Evolutionary conservation across 2,888 invertebrate species (phyloP).

Genomic region (Apeira syringaria): DNA sequence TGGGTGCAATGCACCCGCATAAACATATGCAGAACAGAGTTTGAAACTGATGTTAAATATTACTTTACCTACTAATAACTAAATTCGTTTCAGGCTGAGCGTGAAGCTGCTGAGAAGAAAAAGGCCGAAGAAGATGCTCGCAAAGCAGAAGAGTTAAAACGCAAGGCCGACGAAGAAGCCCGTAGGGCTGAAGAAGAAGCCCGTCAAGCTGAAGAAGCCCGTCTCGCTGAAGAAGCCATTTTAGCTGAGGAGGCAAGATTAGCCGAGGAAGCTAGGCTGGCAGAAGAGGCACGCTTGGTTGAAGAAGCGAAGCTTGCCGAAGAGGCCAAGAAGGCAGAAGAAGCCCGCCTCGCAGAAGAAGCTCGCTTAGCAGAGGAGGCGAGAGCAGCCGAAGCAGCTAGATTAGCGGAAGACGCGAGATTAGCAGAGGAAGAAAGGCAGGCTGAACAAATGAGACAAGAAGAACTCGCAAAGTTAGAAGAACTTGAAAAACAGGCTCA

Average conservation of each 20-base stretch:
- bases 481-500: constrained; percentile 85
- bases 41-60: no score
- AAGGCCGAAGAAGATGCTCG: constrained; percentile 82
- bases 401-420: constrained; percentile 50
- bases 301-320: constrained; percentile 76
- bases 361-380: constrained; percentile 72
- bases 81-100: constrained; percentile 50
- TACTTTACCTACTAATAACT: no score
- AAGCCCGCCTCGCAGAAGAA: constrained; percentile 72
- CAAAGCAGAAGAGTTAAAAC: constrained; percentile 76
- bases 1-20: no score
- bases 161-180: constrained; percentile 76
- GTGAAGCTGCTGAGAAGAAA: constrained; percentile 72
- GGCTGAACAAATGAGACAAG: constrained; percentile 81
- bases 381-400: constrained; percentile 55
- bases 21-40: no score
- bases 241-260: constrained; percentile 62
- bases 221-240: constrained; percentile 68
- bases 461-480: constrained; percentile 80
- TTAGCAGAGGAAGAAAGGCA: constrained; percentile 67
- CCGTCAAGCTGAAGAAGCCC: constrained; percentile 69
- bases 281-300: constrained; percentile 65
- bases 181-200: constrained; percentile 76
- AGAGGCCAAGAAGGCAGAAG: constrained; percentile 61
- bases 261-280: constrained; percentile 57